Conservation (phyloP, 2,797 vertebrate species). For the Enteromius anoplus region DNA sequence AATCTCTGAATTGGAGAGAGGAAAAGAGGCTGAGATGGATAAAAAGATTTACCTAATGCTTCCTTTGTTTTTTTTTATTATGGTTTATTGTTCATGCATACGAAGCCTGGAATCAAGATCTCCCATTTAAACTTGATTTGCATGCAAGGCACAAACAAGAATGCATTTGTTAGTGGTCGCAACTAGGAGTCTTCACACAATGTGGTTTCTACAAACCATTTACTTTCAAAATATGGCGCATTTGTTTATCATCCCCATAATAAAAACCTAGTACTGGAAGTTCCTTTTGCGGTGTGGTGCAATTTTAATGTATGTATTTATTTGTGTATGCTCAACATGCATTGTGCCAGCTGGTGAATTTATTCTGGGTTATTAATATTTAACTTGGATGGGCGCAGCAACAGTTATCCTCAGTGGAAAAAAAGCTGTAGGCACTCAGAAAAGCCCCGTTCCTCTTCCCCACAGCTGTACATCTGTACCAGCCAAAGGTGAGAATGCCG, state of each 20-base stretch:
- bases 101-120: neutral
- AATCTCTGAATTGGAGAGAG: conserved; percentile 13
- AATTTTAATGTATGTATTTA: conserved; percentile 5
- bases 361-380: conserved; percentile 56
- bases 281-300: neutral
- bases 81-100: conserved; percentile 31
- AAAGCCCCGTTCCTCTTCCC: conserved; percentile 29
- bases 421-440: conserved; percentile 1
- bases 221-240: neutral
- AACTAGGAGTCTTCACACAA: neutral
- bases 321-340: conserved; percentile 41
- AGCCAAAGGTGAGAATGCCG: conserved; percentile 16
- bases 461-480: conserved; percentile 38
- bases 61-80: conserved; percentile 1
- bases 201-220: neutral
- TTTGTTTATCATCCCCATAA: neutral
- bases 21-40: neutral
- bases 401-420: conserved; percentile 38
- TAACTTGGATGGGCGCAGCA: conserved; percentile 48
- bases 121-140: conserved; percentile 9
- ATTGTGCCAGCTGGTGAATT: conserved; percentile 51
- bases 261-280: neutral
- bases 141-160: conserved; percentile 10
- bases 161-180: neutral
- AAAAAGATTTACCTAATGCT: conserved; percentile 37